phyloP scores from a whole-genome alignment of 2,888 invertebrate species.

The Mythimna albipuncta region DNA sequence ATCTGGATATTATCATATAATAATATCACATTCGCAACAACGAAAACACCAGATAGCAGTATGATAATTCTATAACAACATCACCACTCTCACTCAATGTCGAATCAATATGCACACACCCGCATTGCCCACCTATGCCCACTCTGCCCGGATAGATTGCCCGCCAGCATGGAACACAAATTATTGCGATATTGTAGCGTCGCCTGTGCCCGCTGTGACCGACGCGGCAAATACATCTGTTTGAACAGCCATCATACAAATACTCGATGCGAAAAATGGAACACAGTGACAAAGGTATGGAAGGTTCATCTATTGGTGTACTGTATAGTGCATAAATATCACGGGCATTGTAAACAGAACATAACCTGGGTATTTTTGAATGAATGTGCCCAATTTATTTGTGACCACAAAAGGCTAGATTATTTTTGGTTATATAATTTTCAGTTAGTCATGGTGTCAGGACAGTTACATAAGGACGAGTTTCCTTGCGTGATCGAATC shows the following conservation, averaged over 20 bases:
- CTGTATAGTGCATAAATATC: background rate
- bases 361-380: no score
- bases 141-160: slow-evolving; percentile 21
- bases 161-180: slow-evolving; percentile 61
- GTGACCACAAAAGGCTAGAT: background rate
- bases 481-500: no score
- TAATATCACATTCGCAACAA: slow-evolving; percentile 15
- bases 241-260: slow-evolving; percentile 42
- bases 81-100: slow-evolving; percentile 7
- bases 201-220: slow-evolving; percentile 18
- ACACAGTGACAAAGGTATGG: background rate
- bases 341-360: background rate
- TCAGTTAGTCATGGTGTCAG: no score
- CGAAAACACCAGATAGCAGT: slow-evolving; percentile 21
- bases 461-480: no score
- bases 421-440: no score
- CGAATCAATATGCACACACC: slow-evolving; percentile 13
- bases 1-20: slow-evolving; percentile 5
- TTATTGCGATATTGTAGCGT: slow-evolving; percentile 72
- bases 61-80: slow-evolving; percentile 33
- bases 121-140: background rate
- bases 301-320: background rate
- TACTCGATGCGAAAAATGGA: slow-evolving; percentile 10
- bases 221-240: slow-evolving; percentile 48
- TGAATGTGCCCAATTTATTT: background rate